Evolutionary conservation across 1,140 invertebrate genomes (phyloP).

Genomic region (Lithobius niger): DNA sequence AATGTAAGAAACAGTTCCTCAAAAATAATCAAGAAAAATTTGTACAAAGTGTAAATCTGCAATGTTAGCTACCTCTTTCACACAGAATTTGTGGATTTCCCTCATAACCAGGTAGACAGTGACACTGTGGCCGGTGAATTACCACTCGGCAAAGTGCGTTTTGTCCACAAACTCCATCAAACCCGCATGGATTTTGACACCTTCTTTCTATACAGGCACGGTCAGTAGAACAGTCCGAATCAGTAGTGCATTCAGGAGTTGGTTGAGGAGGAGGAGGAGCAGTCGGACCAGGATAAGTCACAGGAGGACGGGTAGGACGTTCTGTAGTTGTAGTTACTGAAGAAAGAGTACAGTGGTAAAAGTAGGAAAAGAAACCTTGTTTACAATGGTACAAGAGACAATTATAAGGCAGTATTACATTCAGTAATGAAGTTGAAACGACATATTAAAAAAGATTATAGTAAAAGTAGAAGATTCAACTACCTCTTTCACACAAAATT

Average conservation of each 20-base stretch:
- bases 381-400: no score
- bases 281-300: slow-evolving; percentile 34
- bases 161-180: slow-evolving; percentile 18
- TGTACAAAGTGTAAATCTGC: background rate
- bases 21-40: background rate
- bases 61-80: slow-evolving; percentile 20
- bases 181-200: slow-evolving; percentile 23
- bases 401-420: no score
- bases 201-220: slow-evolving; percentile 68
- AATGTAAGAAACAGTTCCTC: background rate
- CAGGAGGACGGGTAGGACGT: slow-evolving; percentile 9
- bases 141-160: slow-evolving; percentile 18
- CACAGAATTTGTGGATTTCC: slow-evolving; percentile 28
- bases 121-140: slow-evolving; percentile 44
- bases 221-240: slow-evolving; percentile 77
- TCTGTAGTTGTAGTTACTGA: background rate
- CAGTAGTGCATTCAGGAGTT: slow-evolving; percentile 23
- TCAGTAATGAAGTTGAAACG: no score
- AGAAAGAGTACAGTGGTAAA: no score
- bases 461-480: no score
- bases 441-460: background rate
- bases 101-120: slow-evolving; percentile 38
- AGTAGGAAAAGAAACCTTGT: no score
- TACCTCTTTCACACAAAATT: slow-evolving; percentile 30
- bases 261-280: slow-evolving; percentile 14